phyloP scores from a whole-genome alignment of 2,113 vertebrate genomes.

The Hydrochoerus hydrochaeris region DNA sequence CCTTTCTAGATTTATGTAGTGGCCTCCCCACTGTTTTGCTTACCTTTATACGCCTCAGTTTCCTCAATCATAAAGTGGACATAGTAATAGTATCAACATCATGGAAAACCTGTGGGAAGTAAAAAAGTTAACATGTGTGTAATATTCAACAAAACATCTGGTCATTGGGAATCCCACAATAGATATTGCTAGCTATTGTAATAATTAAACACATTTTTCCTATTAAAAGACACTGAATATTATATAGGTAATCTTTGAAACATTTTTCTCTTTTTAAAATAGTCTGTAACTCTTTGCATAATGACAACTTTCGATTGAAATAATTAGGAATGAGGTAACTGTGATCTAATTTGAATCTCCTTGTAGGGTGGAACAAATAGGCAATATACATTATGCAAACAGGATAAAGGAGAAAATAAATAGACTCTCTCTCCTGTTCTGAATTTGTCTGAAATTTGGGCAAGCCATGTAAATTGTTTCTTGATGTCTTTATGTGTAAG shows the following conservation, averaged over 20 bases:
- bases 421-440: background rate
- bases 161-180: background rate
- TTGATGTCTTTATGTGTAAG: background rate
- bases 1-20: background rate
- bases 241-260: background rate
- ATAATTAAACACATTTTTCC: background rate
- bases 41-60: background rate
- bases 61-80: background rate
- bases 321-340: background rate
- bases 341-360: background rate
- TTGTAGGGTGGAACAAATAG: background rate
- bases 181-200: background rate
- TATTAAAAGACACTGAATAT: conserved; percentile 8
- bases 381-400: background rate
- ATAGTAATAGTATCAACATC: background rate
- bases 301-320: conserved; percentile 13
- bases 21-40: background rate
- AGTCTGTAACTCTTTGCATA: background rate
- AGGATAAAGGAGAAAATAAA: background rate
- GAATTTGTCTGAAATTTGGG: background rate
- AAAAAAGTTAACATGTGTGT: background rate
- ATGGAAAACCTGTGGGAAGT: background rate
- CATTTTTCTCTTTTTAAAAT: background rate
- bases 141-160: background rate
- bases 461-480: background rate